Evolutionary conservation across 64 coral and sea anemone genomes (phyloP).

Genomic region (Actinia equina): DNA sequence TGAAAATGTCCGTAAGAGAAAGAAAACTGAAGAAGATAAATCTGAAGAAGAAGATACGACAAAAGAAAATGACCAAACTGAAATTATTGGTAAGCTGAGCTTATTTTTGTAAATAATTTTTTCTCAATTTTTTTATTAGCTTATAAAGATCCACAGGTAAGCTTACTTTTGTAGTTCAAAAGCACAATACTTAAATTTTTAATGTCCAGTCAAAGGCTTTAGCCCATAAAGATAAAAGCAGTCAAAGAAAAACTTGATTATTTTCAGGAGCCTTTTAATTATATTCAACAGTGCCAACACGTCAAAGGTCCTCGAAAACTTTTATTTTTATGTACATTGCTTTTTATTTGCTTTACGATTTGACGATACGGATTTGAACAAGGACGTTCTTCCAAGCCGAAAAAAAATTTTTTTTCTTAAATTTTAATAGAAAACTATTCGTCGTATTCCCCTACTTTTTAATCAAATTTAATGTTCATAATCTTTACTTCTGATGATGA

Average conservation of each 20-base stretch:
- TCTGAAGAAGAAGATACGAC: conserved; percentile 30
- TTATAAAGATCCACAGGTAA: neutral
- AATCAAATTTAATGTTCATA: neutral
- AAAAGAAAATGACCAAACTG: conserved; percentile 14
- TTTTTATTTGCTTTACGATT: conserved; percentile 1
- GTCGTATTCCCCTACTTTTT: neutral
- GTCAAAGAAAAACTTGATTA: neutral
- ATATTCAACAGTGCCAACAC: conserved; percentile 5
- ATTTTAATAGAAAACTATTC: neutral
- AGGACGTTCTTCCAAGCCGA: too few relatives aligned
- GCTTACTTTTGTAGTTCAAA: neutral
- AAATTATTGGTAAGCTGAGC: neutral
- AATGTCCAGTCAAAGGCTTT: neutral
- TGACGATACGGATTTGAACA: too few relatives aligned
- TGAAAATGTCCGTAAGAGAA: conserved; percentile 62
- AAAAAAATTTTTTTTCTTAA: neutral
- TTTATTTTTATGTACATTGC: neutral
- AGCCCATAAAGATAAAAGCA: neutral
- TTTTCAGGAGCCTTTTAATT: conserved; percentile 16
- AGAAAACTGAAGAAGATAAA: conserved; percentile 62
- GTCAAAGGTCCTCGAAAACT: conserved; percentile 3
- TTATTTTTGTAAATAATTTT: neutral
- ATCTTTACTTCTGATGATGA: neutral
- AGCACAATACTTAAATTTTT: neutral
- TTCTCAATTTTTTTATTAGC: neutral